Base-by-base conservation (phyloP, 2,888 invertebrate genomes). In the Tipula vernalis region DNA sequence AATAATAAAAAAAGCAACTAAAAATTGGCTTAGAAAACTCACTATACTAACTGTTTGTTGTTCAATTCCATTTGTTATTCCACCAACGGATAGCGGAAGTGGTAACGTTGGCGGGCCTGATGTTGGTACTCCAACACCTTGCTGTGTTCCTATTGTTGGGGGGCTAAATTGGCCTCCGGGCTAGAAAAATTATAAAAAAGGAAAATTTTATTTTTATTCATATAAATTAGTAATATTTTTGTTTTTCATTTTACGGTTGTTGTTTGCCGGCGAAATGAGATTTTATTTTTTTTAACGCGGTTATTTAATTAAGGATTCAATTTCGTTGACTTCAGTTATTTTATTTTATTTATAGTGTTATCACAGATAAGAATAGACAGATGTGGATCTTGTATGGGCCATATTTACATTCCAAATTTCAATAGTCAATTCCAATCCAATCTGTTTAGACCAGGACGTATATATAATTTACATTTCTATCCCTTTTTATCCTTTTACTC, bases 31-130 rank as follows among this genome's bases (percentile, higher is more conserved):
- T 71, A 71, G 10, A 51, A 84, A 88, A 91, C 91, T 91, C 91
- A 91, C 91, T 91, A 91, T 91, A 90, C 90, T 91, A 89, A 90
- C 90, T 90, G 90, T 90, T 88, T 89, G 90, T 86, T 89, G 89
- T 88, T 89, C 89, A 88, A 89, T 89, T 89, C 89, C 89, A 89
- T 89, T 90, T 88, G 89, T 88, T 87, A 89, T 89, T 88, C 89
- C 89, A 88, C 87, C 87, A 47, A 88, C 87, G 83, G 88, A 87
- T 84, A 88, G 86, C 13, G 87, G 87, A 39, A 88, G 86, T 57
- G 88, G 86, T 86, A 87, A 87, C 36, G 88, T 86, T 86, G 88
- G 86, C 87, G 87, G 86, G 86, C 87, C 88, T 85, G 88, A 87
- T 42, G 88, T 87, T 87, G 91, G 91, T 87, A 71, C 71, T 87